Percentiles rank a stretch among this genome's conserved stretches.
These are phyloP conservation scores for Paratilapia polleni DNA, from an alignment of 2,113 vertebrate genomes.

Conservation along the genomic window DNA sequence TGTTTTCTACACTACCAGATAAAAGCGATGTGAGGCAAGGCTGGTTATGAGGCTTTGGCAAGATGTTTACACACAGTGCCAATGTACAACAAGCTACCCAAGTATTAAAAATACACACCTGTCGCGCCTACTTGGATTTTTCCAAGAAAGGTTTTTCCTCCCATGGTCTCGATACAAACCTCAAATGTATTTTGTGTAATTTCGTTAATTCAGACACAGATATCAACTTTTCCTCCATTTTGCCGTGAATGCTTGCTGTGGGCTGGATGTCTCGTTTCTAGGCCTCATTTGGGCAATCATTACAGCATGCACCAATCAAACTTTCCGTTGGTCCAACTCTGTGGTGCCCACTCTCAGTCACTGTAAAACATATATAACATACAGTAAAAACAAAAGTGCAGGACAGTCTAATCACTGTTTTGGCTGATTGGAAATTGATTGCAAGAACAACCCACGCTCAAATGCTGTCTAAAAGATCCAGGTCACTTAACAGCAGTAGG, in stretches of 20 bases:
- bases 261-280: background rate
- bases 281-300: fast-evolving
- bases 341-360: background rate
- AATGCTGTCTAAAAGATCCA: background rate
- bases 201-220: background rate
- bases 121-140: background rate
- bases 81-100: background rate
- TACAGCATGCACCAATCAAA: background rate
- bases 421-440: background rate
- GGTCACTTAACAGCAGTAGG: background rate
- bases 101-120: background rate
- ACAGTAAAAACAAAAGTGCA: background rate
- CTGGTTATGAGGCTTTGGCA: background rate
- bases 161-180: background rate
- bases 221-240: background rate
- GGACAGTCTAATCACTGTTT: fast-evolving
- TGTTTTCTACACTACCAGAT: background rate
- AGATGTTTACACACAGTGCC: background rate
- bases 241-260: background rate
- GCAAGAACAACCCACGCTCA: background rate
- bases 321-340: background rate
- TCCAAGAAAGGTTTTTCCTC: background rate
- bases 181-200: background rate
- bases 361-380: fast-evolving
- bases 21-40: background rate